These are phyloP conservation scores for Isoperla grammatica DNA, from an alignment of 2,888 invertebrate species.

Conservation along the genomic window DNA sequence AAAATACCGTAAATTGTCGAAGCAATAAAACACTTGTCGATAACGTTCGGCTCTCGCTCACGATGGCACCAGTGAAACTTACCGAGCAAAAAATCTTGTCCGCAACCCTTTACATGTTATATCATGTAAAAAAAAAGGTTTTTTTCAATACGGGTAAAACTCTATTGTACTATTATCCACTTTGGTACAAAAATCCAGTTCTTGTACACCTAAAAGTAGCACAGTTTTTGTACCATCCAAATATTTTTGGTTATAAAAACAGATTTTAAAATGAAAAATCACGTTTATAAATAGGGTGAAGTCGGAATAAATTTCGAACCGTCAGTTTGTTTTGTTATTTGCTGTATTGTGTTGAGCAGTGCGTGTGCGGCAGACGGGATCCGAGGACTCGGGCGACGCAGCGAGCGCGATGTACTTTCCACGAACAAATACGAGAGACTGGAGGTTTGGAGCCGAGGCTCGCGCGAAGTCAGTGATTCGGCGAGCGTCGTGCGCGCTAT, in stretches of 20 bases:
- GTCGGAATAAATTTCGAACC: no score
- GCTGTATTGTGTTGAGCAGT: no score
- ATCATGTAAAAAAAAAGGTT: not conserved
- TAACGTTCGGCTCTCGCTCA: not conserved
- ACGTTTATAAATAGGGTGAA: no score
- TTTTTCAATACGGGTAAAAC: conserved; percentile 1
- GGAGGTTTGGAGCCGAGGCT: not conserved
- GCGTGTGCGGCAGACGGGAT: no score
- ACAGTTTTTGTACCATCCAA: conserved; percentile 8
- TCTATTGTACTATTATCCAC: no score
- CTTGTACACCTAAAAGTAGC: not conserved
- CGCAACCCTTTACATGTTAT: conserved; percentile 6
- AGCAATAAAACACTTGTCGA: conserved; percentile 15
- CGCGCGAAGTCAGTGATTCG: not conserved
- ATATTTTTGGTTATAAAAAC: no score
- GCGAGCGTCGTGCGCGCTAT: not conserved
- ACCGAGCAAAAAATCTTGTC: conserved; percentile 1
- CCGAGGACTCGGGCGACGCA: not conserved
- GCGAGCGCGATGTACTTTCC: not conserved
- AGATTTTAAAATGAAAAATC: no score
- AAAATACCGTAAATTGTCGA: conserved; percentile 13
- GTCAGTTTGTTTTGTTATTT: no score
- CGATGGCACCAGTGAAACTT: conserved; percentile 7
- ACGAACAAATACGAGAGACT: conserved; percentile 5
- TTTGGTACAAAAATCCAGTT: no score